Evolutionary conservation across 2,888 invertebrate genomes (phyloP).

Genomic region (Drosophila aldrichi): DNA sequence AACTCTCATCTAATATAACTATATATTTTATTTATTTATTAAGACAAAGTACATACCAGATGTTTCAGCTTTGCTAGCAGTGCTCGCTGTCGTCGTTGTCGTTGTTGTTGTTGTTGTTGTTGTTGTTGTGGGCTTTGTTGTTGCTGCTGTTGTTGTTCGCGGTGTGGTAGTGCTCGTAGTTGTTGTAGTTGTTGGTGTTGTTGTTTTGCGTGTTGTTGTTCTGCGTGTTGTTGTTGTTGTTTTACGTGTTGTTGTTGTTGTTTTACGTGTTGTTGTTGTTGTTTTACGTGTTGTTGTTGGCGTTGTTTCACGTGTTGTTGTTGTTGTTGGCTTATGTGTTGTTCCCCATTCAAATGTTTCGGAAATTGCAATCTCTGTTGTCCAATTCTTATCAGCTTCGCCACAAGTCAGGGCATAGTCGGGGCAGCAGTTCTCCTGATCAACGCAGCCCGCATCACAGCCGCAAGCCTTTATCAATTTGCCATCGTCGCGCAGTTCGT

Average conservation of each 20-base stretch:
- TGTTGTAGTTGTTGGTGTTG: conserved; percentile 1
- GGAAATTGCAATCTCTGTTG: neutral
- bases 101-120: neutral
- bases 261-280: conserved; percentile 8
- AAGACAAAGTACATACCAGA: neutral
- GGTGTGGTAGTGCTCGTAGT: conserved; percentile 23
- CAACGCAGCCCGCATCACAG: conserved; percentile 87
- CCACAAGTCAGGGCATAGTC: conserved; percentile 86
- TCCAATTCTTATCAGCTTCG: conserved; percentile 4
- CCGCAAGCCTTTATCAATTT: conserved; percentile 86
- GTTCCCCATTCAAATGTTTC: conserved; percentile 6
- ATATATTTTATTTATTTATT: neutral
- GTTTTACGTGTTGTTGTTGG: conserved; percentile 30
- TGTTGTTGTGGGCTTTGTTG: conserved; percentile 5
- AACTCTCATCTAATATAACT: neutral
- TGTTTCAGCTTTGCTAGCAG: neutral
- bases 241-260: neutral
- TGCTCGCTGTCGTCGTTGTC: neutral
- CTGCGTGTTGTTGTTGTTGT: conserved; percentile 14
- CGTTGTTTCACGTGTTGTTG: neutral
- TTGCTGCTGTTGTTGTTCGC: neutral
- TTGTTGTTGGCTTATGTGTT: conserved; percentile 10
- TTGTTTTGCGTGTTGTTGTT: conserved; percentile 17
- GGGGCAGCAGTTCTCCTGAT: conserved; percentile 88
- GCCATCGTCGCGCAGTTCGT: neutral